Evolutionary conservation across 2,797 vertebrate genomes (phyloP).

Genomic region (Siniperca undulata): DNA sequence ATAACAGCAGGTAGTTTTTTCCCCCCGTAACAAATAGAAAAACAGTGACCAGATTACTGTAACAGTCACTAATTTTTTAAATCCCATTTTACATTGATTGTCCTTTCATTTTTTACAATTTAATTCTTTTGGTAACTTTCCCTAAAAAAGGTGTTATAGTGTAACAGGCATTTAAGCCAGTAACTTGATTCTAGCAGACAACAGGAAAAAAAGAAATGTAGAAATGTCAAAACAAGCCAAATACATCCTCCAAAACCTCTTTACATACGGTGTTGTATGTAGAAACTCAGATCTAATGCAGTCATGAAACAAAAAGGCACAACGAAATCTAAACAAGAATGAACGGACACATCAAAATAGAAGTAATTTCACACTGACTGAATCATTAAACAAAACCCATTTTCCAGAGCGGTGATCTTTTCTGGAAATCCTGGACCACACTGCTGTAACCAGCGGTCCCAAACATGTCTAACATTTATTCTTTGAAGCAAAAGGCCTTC

Average conservation of each 20-base stretch:
- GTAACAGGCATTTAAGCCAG: conserved; percentile 37
- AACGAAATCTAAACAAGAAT: conserved; percentile 44
- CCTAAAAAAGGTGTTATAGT: not conserved
- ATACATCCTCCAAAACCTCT: conserved; percentile 25
- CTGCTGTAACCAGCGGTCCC: conserved; percentile 17
- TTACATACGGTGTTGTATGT: conserved; percentile 17
- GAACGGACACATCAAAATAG: conserved; percentile 32
- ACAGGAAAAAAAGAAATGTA: not conserved
- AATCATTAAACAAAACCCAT: conserved; percentile 15
- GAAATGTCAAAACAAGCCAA: conserved; percentile 38
- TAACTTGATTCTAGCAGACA: conserved; percentile 53
- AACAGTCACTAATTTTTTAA: conserved; percentile 12
- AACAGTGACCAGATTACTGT: not conserved
- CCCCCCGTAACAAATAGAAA: not conserved
- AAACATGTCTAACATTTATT: conserved; percentile 15
- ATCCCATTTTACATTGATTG: not conserved
- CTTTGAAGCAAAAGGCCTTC: conserved; percentile 20
- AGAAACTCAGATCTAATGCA: conserved; percentile 35
- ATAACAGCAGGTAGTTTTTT: not conserved
- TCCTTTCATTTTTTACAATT: not conserved
- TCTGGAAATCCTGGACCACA: conserved; percentile 28
- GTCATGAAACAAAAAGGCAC: conserved; percentile 63
- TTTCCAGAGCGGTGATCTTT: conserved; percentile 8
- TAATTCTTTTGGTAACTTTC: conserved; percentile 14
- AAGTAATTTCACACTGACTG: conserved; percentile 20